These are phyloP conservation scores for Eurois occulta DNA, from an alignment of 2,888 invertebrate species.

Conservation along the genomic window DNA sequence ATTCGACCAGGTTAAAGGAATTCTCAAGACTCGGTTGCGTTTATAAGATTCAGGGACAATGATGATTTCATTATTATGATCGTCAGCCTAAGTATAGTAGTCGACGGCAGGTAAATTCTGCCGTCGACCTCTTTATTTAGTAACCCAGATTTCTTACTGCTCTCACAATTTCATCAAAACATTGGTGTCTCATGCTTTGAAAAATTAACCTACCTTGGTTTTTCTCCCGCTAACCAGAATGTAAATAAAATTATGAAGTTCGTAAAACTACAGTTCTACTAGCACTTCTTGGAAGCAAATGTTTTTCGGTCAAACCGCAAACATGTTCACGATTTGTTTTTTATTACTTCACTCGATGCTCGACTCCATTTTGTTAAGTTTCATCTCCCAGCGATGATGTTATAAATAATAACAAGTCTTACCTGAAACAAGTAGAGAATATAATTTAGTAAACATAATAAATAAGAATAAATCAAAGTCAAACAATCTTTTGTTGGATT, in stretches of 20 bases:
- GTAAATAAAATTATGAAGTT: constrained; percentile 31
- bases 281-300: constrained; percentile 34
- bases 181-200: not conserved
- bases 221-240: constrained; percentile 7
- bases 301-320: constrained; percentile 53
- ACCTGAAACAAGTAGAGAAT: constrained; percentile 65
- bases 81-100: too few relatives aligned
- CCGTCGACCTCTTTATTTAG: not conserved
- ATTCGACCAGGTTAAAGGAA: not conserved
- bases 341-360: constrained; percentile 12
- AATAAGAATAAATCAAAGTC: constrained; percentile 16
- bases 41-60: not conserved
- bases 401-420: constrained; percentile 41
- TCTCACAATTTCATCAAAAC: not conserved
- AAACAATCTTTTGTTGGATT: not conserved
- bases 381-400: constrained; percentile 20
- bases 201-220: not conserved
- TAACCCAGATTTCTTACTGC: not conserved
- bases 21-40: not conserved
- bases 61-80: not conserved
- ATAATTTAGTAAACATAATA: constrained; percentile 35
- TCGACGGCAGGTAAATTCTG: not conserved
- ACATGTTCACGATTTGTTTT: constrained; percentile 28
- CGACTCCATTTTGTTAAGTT: constrained; percentile 5
- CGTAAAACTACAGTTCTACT: constrained; percentile 26